phyloP scores from a whole-genome alignment of 2,113 vertebrate species.

The Chaetorhynchus papuensis region DNA sequence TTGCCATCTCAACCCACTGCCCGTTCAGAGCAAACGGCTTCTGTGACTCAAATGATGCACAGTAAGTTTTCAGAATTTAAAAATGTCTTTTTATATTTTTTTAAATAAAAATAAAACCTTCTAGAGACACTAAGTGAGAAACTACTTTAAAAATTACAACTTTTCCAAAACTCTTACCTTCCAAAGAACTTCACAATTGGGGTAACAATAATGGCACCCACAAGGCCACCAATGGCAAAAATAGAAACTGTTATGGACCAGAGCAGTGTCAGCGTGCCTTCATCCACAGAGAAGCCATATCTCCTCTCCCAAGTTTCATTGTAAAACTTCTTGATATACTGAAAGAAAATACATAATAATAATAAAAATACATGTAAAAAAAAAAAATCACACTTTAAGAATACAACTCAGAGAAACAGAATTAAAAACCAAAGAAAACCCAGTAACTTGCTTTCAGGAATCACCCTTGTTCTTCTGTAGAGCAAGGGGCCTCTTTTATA shows the following conservation, averaged over 20 bases:
- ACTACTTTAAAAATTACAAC: neutral
- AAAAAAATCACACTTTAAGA: neutral
- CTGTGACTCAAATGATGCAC: neutral
- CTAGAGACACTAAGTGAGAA: neutral
- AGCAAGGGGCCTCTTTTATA: neutral
- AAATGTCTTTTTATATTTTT: neutral
- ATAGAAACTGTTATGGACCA: conserved; percentile 94
- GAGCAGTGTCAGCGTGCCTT: conserved; percentile 76
- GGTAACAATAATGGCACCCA: conserved; percentile 81
- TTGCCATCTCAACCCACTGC: neutral
- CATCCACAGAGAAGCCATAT: conserved; percentile 63
- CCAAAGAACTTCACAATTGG: conserved; percentile 81
- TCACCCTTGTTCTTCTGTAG: neutral
- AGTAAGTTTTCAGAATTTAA: neutral
- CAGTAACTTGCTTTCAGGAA: neutral
- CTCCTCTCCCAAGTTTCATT: conserved; percentile 84
- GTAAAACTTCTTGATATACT: conserved; percentile 90
- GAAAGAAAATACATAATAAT: conserved; percentile 23
- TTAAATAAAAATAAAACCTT: neutral
- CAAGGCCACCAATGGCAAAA: conserved; percentile 89
- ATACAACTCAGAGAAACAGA: neutral
- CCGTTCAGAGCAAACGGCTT: neutral
- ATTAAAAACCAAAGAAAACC: accelerated
- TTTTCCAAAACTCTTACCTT: conserved; percentile 73
- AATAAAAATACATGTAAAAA: neutral